These are phyloP conservation scores for Caretta caretta DNA, from an alignment of 2,113 vertebrate species.

Conservation along the genomic window DNA sequence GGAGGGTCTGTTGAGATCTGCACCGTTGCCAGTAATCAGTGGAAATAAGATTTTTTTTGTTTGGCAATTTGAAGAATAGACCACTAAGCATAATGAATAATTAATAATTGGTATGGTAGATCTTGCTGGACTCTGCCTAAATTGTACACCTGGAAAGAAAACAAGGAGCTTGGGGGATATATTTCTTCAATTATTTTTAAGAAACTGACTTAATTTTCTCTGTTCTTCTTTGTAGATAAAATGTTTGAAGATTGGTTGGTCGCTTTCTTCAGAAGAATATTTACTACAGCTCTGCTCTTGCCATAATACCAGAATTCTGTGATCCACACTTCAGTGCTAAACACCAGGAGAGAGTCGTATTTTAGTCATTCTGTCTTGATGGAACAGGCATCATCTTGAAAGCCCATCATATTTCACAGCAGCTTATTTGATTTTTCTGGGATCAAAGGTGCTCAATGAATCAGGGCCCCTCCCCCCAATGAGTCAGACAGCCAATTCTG, in stretches of 20 bases:
- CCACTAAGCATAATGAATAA: neutral
- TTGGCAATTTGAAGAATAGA: neutral
- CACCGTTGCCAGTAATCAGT: neutral
- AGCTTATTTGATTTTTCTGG: conserved; percentile 41
- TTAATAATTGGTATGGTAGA: neutral
- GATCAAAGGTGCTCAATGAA: conserved; percentile 68
- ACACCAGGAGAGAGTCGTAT: conserved; percentile 46
- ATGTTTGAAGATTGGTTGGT: conserved; percentile 46
- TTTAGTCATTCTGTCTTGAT: conserved; percentile 58
- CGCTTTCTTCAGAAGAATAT: conserved; percentile 67
- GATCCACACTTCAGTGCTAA: conserved; percentile 54
- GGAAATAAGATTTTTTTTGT: neutral
- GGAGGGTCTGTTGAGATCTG: neutral
- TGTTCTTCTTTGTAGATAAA: conserved; percentile 74
- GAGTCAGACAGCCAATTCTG: conserved; percentile 86
- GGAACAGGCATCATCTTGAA: conserved; percentile 49
- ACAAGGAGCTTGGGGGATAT: neutral
- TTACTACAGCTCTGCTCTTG: conserved; percentile 59
- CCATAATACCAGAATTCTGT: conserved; percentile 53
- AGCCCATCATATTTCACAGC: conserved; percentile 46
- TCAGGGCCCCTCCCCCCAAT: conserved; percentile 78
- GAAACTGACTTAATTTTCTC: conserved; percentile 36
- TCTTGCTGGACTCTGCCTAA: neutral
- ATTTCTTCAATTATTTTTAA: neutral
- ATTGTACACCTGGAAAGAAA: neutral